A percentile compares a stretch with the other conserved stretches of the same genome.
Evolutionary conservation across 2,797 vertebrate species (phyloP).

Genomic region (Petrocephalus sullivani): DNA sequence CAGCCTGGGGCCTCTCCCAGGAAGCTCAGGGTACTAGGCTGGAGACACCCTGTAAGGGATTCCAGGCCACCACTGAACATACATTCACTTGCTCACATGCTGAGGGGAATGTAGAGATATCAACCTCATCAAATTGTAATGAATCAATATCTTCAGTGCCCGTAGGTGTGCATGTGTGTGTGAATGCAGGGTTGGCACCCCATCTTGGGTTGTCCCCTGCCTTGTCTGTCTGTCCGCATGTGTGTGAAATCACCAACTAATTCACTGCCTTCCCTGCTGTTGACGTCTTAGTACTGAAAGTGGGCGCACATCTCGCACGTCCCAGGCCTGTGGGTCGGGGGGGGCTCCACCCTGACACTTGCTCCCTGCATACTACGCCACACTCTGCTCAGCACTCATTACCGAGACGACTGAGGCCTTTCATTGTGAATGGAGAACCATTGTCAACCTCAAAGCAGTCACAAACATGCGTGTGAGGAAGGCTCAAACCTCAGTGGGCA

Average conservation of each 20-base stretch:
- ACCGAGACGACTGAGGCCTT: neutral
- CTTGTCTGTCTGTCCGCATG: neutral
- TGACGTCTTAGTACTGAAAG: neutral
- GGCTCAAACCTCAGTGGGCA: constrained; percentile 3
- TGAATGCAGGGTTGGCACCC: neutral
- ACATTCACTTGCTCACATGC: neutral
- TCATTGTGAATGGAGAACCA: neutral
- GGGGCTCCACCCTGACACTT: neutral
- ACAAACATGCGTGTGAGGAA: neutral
- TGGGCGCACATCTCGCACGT: neutral
- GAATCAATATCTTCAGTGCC: neutral
- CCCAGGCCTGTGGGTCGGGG: neutral
- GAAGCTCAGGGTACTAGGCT: neutral
- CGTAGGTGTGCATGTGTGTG: no score
- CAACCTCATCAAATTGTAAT: neutral
- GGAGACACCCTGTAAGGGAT: neutral
- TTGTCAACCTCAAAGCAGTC: neutral
- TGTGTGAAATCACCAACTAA: neutral
- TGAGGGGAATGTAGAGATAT: neutral
- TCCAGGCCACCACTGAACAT: neutral
- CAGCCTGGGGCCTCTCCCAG: neutral
- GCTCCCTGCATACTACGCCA: neutral
- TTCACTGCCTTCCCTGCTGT: neutral
- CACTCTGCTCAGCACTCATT: neutral
- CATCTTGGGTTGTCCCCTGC: neutral